Conservation (phyloP, 2,113 vertebrate species). For the Galbula dea region DNA sequence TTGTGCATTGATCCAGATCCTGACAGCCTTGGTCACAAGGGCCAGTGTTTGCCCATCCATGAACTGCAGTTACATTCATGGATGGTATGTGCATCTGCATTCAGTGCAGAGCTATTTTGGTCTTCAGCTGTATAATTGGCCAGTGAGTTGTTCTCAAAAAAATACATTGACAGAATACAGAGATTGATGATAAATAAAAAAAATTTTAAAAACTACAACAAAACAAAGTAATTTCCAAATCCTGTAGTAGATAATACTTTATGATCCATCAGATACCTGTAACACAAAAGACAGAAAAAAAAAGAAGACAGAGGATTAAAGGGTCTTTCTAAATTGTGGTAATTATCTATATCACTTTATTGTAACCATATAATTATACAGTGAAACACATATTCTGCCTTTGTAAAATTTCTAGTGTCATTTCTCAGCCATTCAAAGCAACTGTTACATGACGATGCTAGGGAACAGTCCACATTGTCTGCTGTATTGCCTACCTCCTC, state of each 20-base stretch:
- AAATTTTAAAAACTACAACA: not conserved
- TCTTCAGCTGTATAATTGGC: not conserved
- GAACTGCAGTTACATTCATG: not conserved
- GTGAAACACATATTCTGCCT: not conserved
- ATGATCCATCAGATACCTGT: slow-evolving; percentile 34
- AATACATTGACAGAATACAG: not conserved
- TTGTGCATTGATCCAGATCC: not conserved
- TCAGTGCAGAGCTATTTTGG: not conserved
- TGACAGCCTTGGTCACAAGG: not conserved
- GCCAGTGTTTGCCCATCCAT: not conserved
- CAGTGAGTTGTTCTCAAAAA: not conserved
- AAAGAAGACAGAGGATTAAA: not conserved
- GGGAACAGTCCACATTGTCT: not conserved
- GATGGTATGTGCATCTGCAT: not conserved
- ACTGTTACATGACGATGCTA: not conserved
- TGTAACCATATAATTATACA: slow-evolving; percentile 33
- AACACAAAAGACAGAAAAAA: not conserved
- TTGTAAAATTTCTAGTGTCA: not conserved
- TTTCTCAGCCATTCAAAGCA: slow-evolving; percentile 31
- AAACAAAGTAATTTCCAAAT: slow-evolving; percentile 18
- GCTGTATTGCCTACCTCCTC: not conserved
- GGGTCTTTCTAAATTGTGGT: not conserved
- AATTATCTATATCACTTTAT: slow-evolving; percentile 37
- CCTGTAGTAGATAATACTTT: slow-evolving; percentile 23
- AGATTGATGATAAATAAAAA: not conserved